Evolutionary conservation across 2,888 invertebrate species (phyloP).

Genomic region (Pterobdella sp.): DNA sequence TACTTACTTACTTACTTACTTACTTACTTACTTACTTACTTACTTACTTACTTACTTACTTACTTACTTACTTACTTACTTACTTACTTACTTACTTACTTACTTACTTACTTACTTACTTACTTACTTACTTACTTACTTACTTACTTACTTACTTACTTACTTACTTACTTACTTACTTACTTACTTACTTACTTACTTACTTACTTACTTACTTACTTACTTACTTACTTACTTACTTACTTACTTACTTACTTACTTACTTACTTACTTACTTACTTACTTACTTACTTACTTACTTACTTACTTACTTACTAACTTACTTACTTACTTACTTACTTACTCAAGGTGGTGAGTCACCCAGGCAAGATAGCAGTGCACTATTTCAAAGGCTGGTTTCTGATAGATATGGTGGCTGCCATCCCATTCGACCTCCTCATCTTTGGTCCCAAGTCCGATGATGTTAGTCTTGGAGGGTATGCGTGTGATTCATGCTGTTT

Average conservation of each 20-base stretch:
- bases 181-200: background rate
- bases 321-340: background rate
- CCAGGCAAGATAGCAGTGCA: conserved; percentile 51
- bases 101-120: background rate
- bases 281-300: background rate
- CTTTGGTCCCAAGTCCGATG: conserved; percentile 51
- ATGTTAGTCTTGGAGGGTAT: conserved; percentile 67
- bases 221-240: background rate
- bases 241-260: background rate
- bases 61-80: background rate
- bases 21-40: background rate
- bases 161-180: background rate
- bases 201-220: background rate
- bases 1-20: background rate
- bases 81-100: background rate
- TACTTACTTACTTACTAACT: background rate
- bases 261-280: background rate
- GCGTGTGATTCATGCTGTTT: no score
- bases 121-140: background rate
- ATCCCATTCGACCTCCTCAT: conserved; percentile 95
- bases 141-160: background rate
- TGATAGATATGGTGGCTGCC: conserved; percentile 94
- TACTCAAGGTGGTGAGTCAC: conserved; percentile 43
- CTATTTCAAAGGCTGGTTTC: conserved; percentile 71
- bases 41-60: background rate